Percentiles rank a stretch among this genome's conserved stretches.
Evolutionary conservation across 2,888 invertebrate species (phyloP).

Genomic region (Drosophila meridionalis): DNA sequence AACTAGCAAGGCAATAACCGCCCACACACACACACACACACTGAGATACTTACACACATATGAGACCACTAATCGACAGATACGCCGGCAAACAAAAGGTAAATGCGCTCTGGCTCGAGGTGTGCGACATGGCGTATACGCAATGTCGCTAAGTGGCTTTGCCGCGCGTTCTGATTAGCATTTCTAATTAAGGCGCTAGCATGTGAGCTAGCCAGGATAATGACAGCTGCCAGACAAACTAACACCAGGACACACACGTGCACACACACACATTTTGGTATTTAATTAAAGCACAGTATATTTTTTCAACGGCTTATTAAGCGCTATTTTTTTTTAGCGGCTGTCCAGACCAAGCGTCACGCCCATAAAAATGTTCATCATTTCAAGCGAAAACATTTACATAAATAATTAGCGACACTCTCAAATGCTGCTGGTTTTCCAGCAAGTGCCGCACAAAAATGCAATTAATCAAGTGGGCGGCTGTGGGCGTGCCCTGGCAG

Average conservation of each 20-base stretch:
- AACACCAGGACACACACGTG: constrained; percentile 17
- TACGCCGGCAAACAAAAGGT: constrained; percentile 23
- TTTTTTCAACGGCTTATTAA: constrained; percentile 50
- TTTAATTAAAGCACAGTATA: constrained; percentile 29
- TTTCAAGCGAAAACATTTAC: constrained; percentile 80
- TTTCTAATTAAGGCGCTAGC: constrained; percentile 76
- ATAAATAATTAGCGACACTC: constrained; percentile 77
- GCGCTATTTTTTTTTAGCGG: constrained; percentile 60
- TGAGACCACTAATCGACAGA: constrained; percentile 40
- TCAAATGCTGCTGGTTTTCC: constrained; percentile 32
- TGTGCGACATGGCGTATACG: constrained; percentile 63
- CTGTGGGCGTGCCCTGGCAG: not conserved
- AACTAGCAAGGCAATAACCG: constrained; percentile 58
- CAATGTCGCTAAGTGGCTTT: constrained; percentile 68
- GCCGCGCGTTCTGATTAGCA: constrained; percentile 73
- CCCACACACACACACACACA: constrained; percentile 24
- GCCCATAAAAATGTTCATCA: constrained; percentile 35
- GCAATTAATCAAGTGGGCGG: constrained; percentile 73
- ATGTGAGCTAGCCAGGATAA: constrained; percentile 70
- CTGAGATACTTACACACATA: constrained; percentile 3
- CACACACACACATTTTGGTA: constrained; percentile 4
- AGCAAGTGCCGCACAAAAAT: constrained; percentile 63
- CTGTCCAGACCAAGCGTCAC: constrained; percentile 43
- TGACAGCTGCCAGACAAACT: constrained; percentile 67
- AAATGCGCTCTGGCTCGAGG: constrained; percentile 51